phyloP scores from a whole-genome alignment of 2,888 invertebrate species.

The Apamea sordens region DNA sequence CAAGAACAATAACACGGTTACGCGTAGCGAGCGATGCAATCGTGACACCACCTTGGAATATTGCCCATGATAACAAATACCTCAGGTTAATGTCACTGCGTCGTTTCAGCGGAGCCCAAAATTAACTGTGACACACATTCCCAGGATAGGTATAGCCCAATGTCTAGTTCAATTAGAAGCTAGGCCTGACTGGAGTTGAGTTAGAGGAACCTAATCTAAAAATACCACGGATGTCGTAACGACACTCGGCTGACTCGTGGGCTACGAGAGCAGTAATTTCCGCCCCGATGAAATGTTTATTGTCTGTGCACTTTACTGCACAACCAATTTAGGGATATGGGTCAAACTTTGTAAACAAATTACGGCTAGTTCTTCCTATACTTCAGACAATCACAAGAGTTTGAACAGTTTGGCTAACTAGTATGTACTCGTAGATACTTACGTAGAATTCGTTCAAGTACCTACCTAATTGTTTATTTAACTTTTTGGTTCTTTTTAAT shows the following conservation, averaged over 20 bases:
- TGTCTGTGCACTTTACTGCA: conserved; percentile 54
- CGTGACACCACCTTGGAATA: conserved; percentile 77
- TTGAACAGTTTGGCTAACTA: conserved; percentile 5
- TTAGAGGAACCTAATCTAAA: conserved; percentile 14
- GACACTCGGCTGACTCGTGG: conserved; percentile 50
- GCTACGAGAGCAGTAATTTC: conserved; percentile 56
- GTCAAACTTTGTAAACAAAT: conserved; percentile 54
- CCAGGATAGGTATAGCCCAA: conserved; percentile 75
- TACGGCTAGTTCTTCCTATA: conserved; percentile 23
- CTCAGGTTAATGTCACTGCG: conserved; percentile 71
- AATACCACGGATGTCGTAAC: conserved; percentile 55
- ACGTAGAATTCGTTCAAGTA: neutral
- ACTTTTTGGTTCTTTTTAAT: no score
- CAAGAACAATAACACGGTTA: conserved; percentile 56
- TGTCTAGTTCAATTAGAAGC: conserved; percentile 84
- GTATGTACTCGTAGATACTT: neutral
- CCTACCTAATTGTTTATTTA: neutral
- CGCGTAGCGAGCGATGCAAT: conserved; percentile 57
- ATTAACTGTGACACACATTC: conserved; percentile 79
- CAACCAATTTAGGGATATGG: conserved; percentile 59
- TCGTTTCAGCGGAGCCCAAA: conserved; percentile 68
- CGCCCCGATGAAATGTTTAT: conserved; percentile 68
- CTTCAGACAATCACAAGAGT: conserved; percentile 9
- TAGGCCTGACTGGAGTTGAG: conserved; percentile 36
- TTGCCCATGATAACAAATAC: conserved; percentile 77